Conservation (phyloP, 2,113 vertebrate species). For the Heterochromis multidens region DNA sequence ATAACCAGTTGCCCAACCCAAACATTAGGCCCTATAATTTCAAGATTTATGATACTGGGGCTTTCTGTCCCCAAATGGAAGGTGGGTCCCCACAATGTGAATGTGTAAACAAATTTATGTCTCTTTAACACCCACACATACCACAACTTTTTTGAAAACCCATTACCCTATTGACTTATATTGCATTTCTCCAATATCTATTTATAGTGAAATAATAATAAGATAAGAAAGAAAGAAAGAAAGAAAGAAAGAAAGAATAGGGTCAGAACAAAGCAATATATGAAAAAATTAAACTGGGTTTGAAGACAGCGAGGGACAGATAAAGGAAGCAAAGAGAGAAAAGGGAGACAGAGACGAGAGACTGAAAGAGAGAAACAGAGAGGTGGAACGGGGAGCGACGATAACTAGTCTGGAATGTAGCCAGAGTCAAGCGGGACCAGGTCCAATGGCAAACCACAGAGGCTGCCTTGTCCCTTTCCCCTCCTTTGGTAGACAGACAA, state of each 20-base stretch:
- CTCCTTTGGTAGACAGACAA: conserved; percentile 62
- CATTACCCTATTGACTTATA: conserved; percentile 24
- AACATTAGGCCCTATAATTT: not conserved
- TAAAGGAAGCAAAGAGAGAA: conserved; percentile 63
- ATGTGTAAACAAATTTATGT: not conserved
- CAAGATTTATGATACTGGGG: not conserved
- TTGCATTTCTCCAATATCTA: conserved; percentile 40
- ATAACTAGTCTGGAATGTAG: conserved; percentile 65
- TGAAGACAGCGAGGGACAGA: conserved; percentile 36
- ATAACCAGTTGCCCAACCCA: not conserved
- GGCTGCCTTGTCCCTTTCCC: conserved; percentile 54
- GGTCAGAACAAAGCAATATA: conserved; percentile 17
- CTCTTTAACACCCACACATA: not conserved
- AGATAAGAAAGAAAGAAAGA: not conserved
- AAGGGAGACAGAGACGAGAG: conserved; percentile 53
- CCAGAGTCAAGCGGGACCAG: conserved; percentile 56
- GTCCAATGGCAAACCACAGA: conserved; percentile 69
- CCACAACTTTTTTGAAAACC: not conserved
- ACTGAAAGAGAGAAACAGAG: conserved; percentile 53
- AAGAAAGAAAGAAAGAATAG: not conserved
- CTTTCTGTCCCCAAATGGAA: not conserved
- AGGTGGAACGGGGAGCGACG: conserved; percentile 43
- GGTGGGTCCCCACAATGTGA: not conserved
- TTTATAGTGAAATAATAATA: too few species aligned
- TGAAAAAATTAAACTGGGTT: conserved; percentile 38